These are phyloP conservation scores for Xenus cinereus DNA, from an alignment of 2,113 vertebrate species.

Conservation along the genomic window DNA sequence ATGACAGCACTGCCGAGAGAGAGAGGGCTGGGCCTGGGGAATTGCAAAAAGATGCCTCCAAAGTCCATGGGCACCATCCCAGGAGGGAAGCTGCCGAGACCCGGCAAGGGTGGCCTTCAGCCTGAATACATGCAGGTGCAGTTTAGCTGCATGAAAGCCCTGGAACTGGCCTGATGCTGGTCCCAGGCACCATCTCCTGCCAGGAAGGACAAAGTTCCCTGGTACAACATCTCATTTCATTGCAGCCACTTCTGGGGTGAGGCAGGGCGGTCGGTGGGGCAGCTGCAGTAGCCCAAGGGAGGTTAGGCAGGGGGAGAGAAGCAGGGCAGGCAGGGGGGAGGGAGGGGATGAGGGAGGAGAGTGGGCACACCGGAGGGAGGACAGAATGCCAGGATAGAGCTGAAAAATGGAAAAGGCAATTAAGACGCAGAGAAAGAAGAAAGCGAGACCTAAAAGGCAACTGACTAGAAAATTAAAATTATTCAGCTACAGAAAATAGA, in stretches of 20 bases:
- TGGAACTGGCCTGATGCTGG: background rate
- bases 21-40: background rate
- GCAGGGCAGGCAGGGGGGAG: background rate
- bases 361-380: accelerated
- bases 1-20: accelerated
- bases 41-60: background rate
- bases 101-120: background rate
- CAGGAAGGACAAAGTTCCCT: background rate
- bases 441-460: slow-evolving; percentile 48
- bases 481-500: slow-evolving; percentile 64
- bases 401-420: slow-evolving; percentile 21
- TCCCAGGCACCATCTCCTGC: background rate
- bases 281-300: background rate
- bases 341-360: background rate
- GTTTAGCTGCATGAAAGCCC: background rate
- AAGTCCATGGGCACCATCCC: background rate
- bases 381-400: background rate
- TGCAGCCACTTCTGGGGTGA: background rate
- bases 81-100: background rate
- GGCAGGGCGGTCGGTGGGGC: accelerated
- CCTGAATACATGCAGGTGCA: accelerated
- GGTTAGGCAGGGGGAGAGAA: background rate
- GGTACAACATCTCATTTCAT: background rate
- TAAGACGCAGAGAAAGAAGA: slow-evolving; percentile 29
- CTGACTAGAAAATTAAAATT: slow-evolving; percentile 72